These are phyloP conservation scores for Trichomycterus rosablanca DNA, from an alignment of 2,113 vertebrate genomes.

Conservation along the genomic window DNA sequence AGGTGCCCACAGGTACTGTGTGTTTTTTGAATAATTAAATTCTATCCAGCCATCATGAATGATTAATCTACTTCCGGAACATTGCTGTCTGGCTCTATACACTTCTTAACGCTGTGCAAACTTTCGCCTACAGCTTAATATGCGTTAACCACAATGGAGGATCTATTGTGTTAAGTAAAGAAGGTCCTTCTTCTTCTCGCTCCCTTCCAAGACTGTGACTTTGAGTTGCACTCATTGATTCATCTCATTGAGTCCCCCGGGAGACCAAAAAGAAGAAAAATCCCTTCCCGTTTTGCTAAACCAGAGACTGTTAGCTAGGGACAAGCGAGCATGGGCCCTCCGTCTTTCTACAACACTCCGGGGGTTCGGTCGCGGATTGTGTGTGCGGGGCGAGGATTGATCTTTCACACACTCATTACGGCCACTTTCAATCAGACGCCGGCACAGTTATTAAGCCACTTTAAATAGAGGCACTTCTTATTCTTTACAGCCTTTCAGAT, in stretches of 20 bases:
- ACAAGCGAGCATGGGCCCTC: constrained; percentile 34
- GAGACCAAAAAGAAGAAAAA: constrained; percentile 8
- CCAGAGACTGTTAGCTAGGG: constrained; percentile 36
- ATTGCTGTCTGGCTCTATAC: neutral
- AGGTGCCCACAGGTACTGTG: too few relatives aligned
- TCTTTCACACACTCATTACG: constrained; percentile 50
- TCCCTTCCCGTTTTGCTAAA: constrained; percentile 38
- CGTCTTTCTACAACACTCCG: constrained; percentile 40
- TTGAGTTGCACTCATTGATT: constrained; percentile 19
- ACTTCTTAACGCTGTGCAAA: neutral
- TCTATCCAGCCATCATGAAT: neutral
- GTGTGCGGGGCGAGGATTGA: constrained; percentile 35
- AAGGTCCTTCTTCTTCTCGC: constrained; percentile 34
- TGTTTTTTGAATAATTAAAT: too few relatives aligned
- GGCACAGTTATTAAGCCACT: constrained; percentile 46
- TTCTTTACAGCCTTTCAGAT: constrained; percentile 42
- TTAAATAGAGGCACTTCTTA: constrained; percentile 42
- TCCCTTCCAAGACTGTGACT: constrained; percentile 25
- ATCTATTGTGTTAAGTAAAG: constrained; percentile 25
- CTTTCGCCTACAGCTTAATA: neutral
- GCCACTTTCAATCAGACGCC: constrained; percentile 49
- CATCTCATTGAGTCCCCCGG: constrained; percentile 18
- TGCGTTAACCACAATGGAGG: constrained; percentile 4
- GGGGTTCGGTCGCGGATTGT: constrained; percentile 42
- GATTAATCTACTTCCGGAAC: neutral